Evolutionary conservation across 2,797 vertebrate genomes (phyloP).

Genomic region (Urosaurus nigricauda): DNA sequence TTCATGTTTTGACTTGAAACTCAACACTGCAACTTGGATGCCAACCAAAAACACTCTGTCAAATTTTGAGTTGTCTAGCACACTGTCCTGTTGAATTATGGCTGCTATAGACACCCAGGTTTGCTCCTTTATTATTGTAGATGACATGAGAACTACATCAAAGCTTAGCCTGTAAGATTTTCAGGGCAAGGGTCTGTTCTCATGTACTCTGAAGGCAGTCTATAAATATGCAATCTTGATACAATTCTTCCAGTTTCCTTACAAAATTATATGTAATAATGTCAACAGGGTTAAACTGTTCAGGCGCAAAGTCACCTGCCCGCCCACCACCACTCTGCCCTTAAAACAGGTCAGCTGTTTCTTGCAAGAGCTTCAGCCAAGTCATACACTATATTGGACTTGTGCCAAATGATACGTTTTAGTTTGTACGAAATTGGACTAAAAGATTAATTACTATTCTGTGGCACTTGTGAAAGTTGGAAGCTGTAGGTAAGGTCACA

Average conservation of each 20-base stretch:
- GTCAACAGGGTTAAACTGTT: slow-evolving; percentile 40
- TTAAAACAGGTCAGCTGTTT: slow-evolving; percentile 18
- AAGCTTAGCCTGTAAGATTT: neutral
- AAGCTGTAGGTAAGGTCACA: slow-evolving; percentile 49
- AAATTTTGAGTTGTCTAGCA: no score
- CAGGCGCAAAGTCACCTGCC: neutral
- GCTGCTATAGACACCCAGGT: no score
- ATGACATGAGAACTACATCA: neutral
- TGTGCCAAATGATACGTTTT: slow-evolving; percentile 49
- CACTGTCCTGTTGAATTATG: no score
- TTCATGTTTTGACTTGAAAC: no score
- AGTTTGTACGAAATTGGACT: slow-evolving; percentile 47
- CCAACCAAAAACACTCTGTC: no score
- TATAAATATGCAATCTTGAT: neutral
- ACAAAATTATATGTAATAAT: neutral
- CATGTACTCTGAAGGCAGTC: neutral
- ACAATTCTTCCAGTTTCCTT: slow-evolving; percentile 52
- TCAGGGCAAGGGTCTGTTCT: neutral
- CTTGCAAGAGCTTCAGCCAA: slow-evolving; percentile 36
- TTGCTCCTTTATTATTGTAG: no score
- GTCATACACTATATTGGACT: neutral
- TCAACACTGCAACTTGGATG: no score
- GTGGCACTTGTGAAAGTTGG: slow-evolving; percentile 34
- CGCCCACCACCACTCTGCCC: no score
- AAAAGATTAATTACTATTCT: slow-evolving; percentile 37